Conservation (phyloP, 2,888 invertebrate species). For the Lithosia quadra region DNA sequence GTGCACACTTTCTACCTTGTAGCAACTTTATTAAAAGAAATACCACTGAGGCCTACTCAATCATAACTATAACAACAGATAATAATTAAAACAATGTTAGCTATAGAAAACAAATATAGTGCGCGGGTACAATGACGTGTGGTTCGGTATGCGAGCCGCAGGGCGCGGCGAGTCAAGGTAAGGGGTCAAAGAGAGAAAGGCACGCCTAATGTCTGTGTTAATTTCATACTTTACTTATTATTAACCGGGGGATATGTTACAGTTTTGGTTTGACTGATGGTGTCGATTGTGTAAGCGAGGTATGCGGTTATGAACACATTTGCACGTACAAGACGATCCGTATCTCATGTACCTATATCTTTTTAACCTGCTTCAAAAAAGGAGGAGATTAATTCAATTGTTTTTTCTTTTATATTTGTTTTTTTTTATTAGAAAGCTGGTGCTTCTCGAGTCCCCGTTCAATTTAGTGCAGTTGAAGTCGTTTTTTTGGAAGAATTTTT, state of each 20-base stretch:
- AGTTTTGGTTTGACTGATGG: conserved; percentile 16
- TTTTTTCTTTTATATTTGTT: too few relatives aligned
- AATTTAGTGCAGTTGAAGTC: too few relatives aligned
- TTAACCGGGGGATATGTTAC: conserved; percentile 22
- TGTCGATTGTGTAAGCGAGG: conserved; percentile 5
- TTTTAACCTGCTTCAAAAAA: too few relatives aligned
- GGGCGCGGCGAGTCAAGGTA: conserved; percentile 85
- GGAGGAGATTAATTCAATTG: too few relatives aligned
- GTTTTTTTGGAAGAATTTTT: too few relatives aligned
- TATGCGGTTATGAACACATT: not conserved
- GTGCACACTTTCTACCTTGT: conserved; percentile 16
- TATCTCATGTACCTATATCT: too few relatives aligned
- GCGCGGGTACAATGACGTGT: conserved; percentile 70
- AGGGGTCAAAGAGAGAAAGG: conserved; percentile 84
- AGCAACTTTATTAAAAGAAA: conserved; percentile 16
- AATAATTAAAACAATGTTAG: conserved; percentile 59
- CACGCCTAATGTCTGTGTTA: conserved; percentile 74
- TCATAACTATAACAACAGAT: conserved; percentile 49
- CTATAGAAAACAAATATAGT: conserved; percentile 54
- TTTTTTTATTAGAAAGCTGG: too few relatives aligned
- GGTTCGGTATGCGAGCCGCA: conserved; percentile 71
- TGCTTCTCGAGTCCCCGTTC: too few relatives aligned
- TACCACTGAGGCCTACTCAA: conserved; percentile 31
- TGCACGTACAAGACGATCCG: not conserved
- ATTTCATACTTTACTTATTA: conserved; percentile 63